Percentiles rank a stretch among this genome's conserved stretches.
These are phyloP conservation scores for Netta rufina DNA, from an alignment of 2,797 vertebrate species.

Conservation along the genomic window DNA sequence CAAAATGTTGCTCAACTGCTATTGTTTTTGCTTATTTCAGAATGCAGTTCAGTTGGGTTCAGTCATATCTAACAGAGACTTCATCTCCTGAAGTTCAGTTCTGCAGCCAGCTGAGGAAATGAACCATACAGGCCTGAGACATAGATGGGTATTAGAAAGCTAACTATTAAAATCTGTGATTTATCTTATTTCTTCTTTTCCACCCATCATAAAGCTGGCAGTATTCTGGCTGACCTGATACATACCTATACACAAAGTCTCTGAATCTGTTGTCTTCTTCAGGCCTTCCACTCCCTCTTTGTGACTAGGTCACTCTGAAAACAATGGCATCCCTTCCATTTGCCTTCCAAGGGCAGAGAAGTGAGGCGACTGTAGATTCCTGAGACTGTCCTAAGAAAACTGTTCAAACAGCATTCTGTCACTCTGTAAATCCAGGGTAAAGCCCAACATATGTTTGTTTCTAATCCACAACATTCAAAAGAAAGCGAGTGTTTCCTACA, in stretches of 20 bases:
- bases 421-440: not conserved
- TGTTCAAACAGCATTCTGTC: not conserved
- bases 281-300: not conserved
- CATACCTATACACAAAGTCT: not conserved
- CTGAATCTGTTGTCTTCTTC: not conserved
- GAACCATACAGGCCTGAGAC: not conserved
- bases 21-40: slow-evolving; percentile 58
- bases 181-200: not conserved
- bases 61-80: slow-evolving; percentile 40
- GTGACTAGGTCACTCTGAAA: not conserved
- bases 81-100: not conserved
- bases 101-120: not conserved
- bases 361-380: not conserved
- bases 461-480: not conserved
- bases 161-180: not conserved
- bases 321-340: not conserved
- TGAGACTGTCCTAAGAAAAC: not conserved
- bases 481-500: not conserved
- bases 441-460: not conserved
- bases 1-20: slow-evolving; percentile 45
- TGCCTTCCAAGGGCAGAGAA: not conserved
- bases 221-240: not conserved
- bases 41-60: slow-evolving; percentile 37
- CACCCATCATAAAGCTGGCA: not conserved
- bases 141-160: not conserved